These are phyloP conservation scores for Diplolepis rosae DNA, from an alignment of 2,888 invertebrate genomes.

Conservation along the genomic window DNA sequence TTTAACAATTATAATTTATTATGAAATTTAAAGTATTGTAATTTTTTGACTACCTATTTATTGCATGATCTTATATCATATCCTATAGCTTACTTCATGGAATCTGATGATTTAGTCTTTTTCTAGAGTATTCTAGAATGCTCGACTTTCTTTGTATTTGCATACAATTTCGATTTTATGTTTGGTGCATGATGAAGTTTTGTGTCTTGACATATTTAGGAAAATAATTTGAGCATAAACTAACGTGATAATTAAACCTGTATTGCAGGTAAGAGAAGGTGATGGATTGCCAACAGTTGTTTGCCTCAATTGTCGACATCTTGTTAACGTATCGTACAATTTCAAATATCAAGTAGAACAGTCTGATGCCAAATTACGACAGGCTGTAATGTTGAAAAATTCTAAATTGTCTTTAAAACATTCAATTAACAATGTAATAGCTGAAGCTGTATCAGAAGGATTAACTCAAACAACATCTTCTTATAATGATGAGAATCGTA, in stretches of 20 bases:
- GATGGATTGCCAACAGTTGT: slow-evolving; percentile 64
- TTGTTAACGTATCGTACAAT: slow-evolving; percentile 61
- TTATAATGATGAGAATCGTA: neutral
- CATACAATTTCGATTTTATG: neutral
- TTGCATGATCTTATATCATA: too few species aligned
- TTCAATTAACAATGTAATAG: slow-evolving; percentile 22
- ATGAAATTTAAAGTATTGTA: too few species aligned
- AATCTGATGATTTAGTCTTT: too few species aligned
- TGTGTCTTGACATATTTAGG: too few species aligned
- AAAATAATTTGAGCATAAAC: neutral
- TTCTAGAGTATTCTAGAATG: neutral
- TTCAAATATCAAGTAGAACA: slow-evolving; percentile 65
- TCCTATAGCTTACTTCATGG: too few species aligned
- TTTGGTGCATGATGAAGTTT: too few species aligned
- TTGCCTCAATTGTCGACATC: slow-evolving; percentile 60
- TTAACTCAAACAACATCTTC: neutral
- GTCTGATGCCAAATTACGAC: slow-evolving; percentile 62
- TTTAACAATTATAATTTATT: too few species aligned
- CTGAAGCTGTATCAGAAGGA: slow-evolving; percentile 13
- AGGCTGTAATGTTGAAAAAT: neutral
- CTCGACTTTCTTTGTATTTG: neutral
- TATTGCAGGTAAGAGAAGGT: slow-evolving; percentile 61
- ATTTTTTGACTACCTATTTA: too few species aligned
- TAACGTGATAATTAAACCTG: neutral
- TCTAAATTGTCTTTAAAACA: slow-evolving; percentile 2